These are phyloP conservation scores for Colaptes auratus DNA, from an alignment of 2,113 vertebrate species.

Conservation along the genomic window DNA sequence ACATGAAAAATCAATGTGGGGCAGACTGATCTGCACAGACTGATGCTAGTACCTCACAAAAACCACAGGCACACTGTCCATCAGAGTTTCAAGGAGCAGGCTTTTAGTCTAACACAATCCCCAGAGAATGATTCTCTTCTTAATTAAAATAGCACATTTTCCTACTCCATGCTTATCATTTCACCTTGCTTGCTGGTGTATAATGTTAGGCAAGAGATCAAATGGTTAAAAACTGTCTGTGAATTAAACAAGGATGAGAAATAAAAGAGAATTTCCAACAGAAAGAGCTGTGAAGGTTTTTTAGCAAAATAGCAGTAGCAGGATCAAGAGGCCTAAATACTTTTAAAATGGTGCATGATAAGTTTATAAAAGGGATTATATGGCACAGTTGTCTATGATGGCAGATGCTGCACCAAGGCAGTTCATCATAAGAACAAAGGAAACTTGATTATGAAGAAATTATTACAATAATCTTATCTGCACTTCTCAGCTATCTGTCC, in stretches of 20 bases:
- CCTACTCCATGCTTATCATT: not conserved
- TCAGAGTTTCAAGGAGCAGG: not conserved
- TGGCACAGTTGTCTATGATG: conserved; percentile 11
- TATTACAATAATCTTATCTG: conserved; percentile 26
- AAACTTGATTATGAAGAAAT: conserved; percentile 43
- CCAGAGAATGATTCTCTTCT: not conserved
- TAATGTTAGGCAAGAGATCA: not conserved
- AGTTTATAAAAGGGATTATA: conserved; percentile 40
- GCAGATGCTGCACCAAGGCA: not conserved
- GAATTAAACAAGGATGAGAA: not conserved
- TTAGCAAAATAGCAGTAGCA: not conserved
- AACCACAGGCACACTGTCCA: not conserved
- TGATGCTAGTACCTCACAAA: not conserved
- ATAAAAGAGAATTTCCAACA: not conserved
- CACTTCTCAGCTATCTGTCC: not conserved
- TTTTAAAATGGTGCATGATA: not conserved
- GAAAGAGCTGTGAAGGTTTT: not conserved
- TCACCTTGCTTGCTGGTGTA: not conserved
- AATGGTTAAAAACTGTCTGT: not conserved
- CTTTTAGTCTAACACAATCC: not conserved
- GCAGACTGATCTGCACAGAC: not conserved
- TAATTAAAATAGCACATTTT: not conserved
- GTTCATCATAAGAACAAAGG: conserved; percentile 2
- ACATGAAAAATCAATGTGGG: not conserved
- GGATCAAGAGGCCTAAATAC: conserved; percentile 7